phyloP scores from a whole-genome alignment of 2,888 invertebrate genomes.

The Acutogordius australiensis region DNA sequence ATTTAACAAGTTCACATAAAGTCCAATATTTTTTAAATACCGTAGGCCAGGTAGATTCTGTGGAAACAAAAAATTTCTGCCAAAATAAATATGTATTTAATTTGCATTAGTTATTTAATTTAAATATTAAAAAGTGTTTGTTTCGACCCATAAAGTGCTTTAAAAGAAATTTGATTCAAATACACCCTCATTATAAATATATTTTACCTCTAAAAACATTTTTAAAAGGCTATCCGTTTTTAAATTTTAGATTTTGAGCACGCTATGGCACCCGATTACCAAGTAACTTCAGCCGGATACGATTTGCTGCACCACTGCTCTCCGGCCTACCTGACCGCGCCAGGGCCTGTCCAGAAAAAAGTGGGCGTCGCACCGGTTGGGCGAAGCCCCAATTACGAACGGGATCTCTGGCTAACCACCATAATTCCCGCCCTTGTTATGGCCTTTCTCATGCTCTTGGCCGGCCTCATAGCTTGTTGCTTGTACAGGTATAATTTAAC shows the following conservation, averaged over 20 bases:
- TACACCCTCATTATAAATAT: too few relatives aligned
- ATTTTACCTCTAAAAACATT: too few relatives aligned
- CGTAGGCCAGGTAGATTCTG: too few relatives aligned
- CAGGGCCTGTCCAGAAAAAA: background rate
- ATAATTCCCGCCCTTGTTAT: constrained; percentile 5
- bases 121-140: too few relatives aligned
- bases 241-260: background rate
- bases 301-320: background rate
- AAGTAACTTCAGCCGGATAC: background rate
- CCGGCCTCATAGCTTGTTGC: background rate
- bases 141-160: too few relatives aligned
- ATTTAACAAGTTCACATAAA: too few relatives aligned
- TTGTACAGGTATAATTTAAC: constrained; percentile 1
- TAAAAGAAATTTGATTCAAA: too few relatives aligned
- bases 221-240: too few relatives aligned
- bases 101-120: too few relatives aligned
- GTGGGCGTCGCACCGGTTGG: background rate
- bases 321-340: background rate
- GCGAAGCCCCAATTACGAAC: background rate
- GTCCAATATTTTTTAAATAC: too few relatives aligned
- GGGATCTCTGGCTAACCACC: background rate
- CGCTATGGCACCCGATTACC: background rate
- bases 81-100: too few relatives aligned
- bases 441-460: background rate
- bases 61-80: too few relatives aligned